Conservation (phyloP, 2,113 vertebrate genomes). For the Geothlypis trichas region DNA sequence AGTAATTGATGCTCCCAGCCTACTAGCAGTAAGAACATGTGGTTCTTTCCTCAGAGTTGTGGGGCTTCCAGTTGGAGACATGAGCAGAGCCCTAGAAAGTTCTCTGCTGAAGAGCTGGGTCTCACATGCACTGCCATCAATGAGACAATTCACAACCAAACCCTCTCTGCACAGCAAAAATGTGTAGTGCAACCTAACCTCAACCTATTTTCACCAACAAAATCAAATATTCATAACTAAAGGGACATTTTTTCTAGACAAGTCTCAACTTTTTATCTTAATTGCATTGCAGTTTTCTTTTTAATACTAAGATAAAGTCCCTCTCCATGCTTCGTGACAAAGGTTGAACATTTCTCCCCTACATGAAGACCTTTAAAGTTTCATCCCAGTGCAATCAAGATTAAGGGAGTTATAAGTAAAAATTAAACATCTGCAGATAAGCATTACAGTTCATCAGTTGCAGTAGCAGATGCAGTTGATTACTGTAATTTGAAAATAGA, state of each 20-base stretch:
- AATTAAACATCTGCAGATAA: slow-evolving; percentile 17
- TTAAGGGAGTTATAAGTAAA: background rate
- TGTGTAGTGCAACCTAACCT: background rate
- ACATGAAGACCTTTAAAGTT: background rate
- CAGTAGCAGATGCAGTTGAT: slow-evolving; percentile 39
- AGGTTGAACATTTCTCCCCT: background rate
- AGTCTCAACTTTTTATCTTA: background rate
- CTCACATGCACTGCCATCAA: accelerated
- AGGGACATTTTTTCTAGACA: background rate
- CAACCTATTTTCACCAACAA: background rate
- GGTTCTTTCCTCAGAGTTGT: background rate
- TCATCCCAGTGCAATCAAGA: background rate
- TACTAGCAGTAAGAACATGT: background rate
- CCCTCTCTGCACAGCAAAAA: background rate
- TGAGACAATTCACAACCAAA: accelerated
- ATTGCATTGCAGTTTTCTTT: background rate
- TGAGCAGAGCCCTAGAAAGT: background rate
- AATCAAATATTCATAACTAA: background rate
- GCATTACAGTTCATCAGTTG: background rate
- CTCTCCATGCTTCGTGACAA: background rate
- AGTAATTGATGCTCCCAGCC: background rate
- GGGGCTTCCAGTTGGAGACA: background rate
- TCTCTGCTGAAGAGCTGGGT: background rate
- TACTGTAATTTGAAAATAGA: slow-evolving; percentile 61
- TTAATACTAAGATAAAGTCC: background rate